Conservation (phyloP, 2,888 invertebrate species). For the Hesperia comma region DNA sequence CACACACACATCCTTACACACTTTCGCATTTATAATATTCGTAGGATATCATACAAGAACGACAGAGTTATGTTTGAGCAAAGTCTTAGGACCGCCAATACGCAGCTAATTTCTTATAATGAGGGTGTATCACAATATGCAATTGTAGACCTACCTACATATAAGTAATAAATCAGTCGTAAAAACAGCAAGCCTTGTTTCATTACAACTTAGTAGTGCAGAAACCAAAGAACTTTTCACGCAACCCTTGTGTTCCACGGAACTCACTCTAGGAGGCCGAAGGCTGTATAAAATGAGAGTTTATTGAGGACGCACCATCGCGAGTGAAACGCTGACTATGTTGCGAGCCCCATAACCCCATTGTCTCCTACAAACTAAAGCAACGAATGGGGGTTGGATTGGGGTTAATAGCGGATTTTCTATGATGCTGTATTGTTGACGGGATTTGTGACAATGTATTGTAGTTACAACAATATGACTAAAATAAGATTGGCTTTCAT, state of each 20-base stretch:
- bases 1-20: too few relatives aligned
- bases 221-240: neutral
- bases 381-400: constrained; percentile 9
- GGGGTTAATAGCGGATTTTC: constrained; percentile 13
- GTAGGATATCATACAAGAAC: too few relatives aligned
- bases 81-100: too few relatives aligned
- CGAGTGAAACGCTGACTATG: constrained; percentile 8
- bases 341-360: constrained; percentile 13
- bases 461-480: neutral
- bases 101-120: too few relatives aligned
- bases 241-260: too few relatives aligned
- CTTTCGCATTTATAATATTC: too few relatives aligned
- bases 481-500: neutral
- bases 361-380: constrained; percentile 21
- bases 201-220: neutral
- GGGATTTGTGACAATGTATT: constrained; percentile 10
- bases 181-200: too few relatives aligned
- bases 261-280: too few relatives aligned
- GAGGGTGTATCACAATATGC: too few relatives aligned
- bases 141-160: neutral
- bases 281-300: constrained; percentile 8
- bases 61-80: too few relatives aligned
- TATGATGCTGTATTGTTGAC: constrained; percentile 14
- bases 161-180: too few relatives aligned
- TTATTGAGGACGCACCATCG: constrained; percentile 15